phyloP scores from a whole-genome alignment of 2,113 vertebrate genomes.

The Onychorhynchus coronatus region DNA sequence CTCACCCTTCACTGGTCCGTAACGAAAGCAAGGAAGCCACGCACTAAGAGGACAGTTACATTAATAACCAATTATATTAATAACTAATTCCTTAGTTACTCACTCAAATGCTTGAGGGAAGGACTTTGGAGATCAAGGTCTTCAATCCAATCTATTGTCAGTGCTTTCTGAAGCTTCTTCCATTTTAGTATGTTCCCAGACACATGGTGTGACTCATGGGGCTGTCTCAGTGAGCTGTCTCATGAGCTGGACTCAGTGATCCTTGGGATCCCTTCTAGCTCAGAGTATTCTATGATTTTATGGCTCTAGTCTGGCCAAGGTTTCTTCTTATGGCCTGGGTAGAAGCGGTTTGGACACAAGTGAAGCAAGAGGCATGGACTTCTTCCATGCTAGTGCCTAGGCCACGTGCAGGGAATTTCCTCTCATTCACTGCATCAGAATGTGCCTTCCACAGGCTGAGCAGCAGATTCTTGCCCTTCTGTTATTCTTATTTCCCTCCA shows the following conservation, averaged over 20 bases:
- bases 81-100: neutral
- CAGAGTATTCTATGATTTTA: neutral
- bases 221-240: no score
- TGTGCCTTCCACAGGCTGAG: neutral
- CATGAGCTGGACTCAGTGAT: neutral
- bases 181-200: neutral
- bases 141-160: neutral
- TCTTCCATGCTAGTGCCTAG: neutral
- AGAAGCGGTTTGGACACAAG: neutral
- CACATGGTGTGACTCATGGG: neutral
- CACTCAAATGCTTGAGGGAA: neutral
- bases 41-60: neutral
- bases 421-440: neutral
- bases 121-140: fast-evolving
- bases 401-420: fast-evolving
- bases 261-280: neutral
- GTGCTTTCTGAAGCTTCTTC: neutral
- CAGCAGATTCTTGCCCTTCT: neutral
- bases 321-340: neutral
- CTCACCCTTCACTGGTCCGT: neutral
- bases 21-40: neutral
- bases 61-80: neutral
- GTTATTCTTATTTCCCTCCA: neutral
- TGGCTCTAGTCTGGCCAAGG: neutral
- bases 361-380: neutral